phyloP scores from a whole-genome alignment of 2,797 vertebrate genomes.

The Anguilla anguilla region DNA sequence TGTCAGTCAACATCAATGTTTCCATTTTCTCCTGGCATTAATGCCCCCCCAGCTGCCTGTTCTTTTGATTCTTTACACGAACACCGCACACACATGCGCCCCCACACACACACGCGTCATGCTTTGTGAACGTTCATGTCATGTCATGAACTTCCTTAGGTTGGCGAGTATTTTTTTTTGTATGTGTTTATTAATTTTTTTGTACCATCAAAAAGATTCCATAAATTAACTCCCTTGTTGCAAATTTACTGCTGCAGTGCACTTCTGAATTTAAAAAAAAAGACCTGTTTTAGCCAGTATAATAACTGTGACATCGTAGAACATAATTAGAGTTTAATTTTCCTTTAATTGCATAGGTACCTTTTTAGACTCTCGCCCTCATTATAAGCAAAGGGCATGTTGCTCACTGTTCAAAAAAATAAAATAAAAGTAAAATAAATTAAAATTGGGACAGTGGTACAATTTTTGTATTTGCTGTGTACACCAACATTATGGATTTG shows the following conservation, averaged over 20 bases:
- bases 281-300: background rate
- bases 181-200: background rate
- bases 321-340: background rate
- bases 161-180: background rate
- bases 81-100: conserved; percentile 25
- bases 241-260: background rate
- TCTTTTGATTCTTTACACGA: conserved; percentile 24
- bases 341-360: too few species aligned
- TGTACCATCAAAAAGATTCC: background rate
- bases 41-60: background rate
- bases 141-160: background rate
- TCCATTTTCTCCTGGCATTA: background rate
- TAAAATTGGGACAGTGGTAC: too few species aligned
- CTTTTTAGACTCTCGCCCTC: too few species aligned
- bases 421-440: too few species aligned
- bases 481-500: too few species aligned
- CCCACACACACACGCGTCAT: too few species aligned
- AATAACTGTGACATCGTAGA: background rate
- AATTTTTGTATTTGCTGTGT: too few species aligned
- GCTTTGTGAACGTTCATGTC: background rate
- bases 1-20: background rate
- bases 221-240: background rate
- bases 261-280: background rate
- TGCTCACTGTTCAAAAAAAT: too few species aligned
- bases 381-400: too few species aligned